Evolutionary conservation across 2,888 invertebrate species (phyloP).

Genomic region (Drosophila neonasuta): DNA sequence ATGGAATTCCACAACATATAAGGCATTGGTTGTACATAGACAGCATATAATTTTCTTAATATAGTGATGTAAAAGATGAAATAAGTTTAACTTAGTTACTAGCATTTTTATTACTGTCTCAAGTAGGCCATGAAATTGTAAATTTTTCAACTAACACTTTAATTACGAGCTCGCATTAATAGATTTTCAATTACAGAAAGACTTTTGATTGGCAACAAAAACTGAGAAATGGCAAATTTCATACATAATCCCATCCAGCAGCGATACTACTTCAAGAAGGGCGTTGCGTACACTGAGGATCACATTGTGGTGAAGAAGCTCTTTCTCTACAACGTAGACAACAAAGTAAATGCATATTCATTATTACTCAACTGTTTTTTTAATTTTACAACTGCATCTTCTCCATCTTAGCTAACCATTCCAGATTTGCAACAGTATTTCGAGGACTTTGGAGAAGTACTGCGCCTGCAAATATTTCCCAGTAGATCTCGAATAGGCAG

Average conservation of each 20-base stretch:
- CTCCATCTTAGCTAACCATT: constrained; percentile 9
- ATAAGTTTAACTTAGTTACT: too few species aligned
- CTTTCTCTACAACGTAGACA: constrained; percentile 34
- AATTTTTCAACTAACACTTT: background rate
- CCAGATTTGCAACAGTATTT: constrained; percentile 34
- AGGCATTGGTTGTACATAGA: background rate
- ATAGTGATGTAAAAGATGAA: too few species aligned
- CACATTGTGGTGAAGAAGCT: constrained; percentile 42
- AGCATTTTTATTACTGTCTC: background rate
- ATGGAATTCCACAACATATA: background rate
- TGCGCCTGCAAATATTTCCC: constrained; percentile 23
- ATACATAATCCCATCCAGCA: constrained; percentile 33
- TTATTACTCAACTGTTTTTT: background rate
- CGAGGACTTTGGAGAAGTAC: constrained; percentile 25
- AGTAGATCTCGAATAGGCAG: background rate
- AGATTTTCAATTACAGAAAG: background rate
- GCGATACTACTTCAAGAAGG: constrained; percentile 37
- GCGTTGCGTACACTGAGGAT: constrained; percentile 49
- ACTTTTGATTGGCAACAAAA: background rate
- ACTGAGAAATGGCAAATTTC: constrained; percentile 47
- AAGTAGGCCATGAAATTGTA: background rate
- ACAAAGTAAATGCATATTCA: constrained; percentile 19
- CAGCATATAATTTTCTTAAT: too few species aligned
- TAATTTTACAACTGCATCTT: background rate
- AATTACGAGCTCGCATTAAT: background rate